These are phyloP conservation scores for Drosophila ambigua DNA, from an alignment of 1,140 invertebrate species.

Conservation along the genomic window DNA sequence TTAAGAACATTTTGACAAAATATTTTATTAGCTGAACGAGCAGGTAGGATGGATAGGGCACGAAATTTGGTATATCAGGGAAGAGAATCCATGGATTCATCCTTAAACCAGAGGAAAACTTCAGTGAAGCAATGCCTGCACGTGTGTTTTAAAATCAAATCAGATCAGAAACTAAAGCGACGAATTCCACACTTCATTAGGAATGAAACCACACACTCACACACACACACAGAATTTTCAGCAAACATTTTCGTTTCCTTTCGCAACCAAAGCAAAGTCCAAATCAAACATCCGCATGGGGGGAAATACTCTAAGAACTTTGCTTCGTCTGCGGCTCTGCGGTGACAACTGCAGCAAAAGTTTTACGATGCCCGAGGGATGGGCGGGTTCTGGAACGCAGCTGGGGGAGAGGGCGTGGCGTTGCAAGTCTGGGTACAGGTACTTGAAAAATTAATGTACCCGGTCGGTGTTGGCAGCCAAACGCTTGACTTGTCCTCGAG, in stretches of 20 bases:
- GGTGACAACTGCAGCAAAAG: constrained; percentile 44
- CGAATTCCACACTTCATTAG: constrained; percentile 56
- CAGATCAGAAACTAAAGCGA: constrained; percentile 36
- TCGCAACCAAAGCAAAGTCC: constrained; percentile 37
- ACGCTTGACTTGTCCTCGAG: constrained; percentile 54
- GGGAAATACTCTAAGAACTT: constrained; percentile 28
- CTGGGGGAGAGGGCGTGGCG: background rate
- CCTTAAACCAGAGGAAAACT: background rate
- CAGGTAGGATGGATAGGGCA: background rate
- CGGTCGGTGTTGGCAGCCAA: constrained; percentile 69
- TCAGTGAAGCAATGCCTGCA: background rate
- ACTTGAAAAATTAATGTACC: constrained; percentile 81
- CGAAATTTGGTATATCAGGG: no score
- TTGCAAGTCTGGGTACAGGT: constrained; percentile 23
- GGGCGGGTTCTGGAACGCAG: constrained; percentile 14
- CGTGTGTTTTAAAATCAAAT: background rate
- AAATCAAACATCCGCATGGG: constrained; percentile 68
- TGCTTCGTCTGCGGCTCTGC: constrained; percentile 23
- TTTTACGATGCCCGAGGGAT: constrained; percentile 32
- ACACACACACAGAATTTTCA: constrained; percentile 21
- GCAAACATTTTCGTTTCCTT: constrained; percentile 52
- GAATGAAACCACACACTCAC: constrained; percentile 42
- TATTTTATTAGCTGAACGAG: background rate
- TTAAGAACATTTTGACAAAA: background rate
- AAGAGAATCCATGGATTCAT: no score